Evolutionary conservation across 2,113 vertebrate species (phyloP), one percentile per base, ranked within the genome.

Genomic region (Nesoenas mayeri): DNA sequence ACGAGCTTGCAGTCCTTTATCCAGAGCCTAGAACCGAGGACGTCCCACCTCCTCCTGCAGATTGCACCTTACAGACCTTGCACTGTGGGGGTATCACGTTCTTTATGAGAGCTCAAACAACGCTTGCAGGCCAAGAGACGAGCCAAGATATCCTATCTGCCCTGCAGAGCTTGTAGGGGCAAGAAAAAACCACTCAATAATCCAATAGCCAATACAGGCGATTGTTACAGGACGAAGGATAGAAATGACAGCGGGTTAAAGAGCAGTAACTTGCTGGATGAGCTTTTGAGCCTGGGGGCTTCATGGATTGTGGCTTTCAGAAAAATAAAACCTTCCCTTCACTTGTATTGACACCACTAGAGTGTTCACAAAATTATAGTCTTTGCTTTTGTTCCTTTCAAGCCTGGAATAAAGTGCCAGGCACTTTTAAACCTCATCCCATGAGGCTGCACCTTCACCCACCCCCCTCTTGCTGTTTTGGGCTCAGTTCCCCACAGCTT

Each of bases 61-160:
- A 93, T 70, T 92, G 79, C 95, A 83, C 31, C 4, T 25, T 17
- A 73, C 91, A 96, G 94, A 93, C 88, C 94, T 94, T 97, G 94
- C 88, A 88, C 86, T 66, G 4, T 1, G 58, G 82, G 83, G 79
- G 21, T 36, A 91, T 92, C 72, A 15, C 28, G 5, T 65, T 61
- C 82, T 88, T 90, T 19, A 73, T 31, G 75, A 64, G 62, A 84
- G n/a, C 3, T n/a, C 92, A 96, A 97, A 97, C 82, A 97, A 54
- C 0, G 5, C 42, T 92, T 79, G 91, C 72, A 93, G 92, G 72
- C 75, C 82, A 66, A 57, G 62, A 80, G 82, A 72, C 1, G 28
- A 85, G 72, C 58, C 50, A 31, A 95, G 95, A 95, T 94, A 95
- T 14, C 71, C 29, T 84, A 84, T 93, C 96, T 95, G 75, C 56